These are phyloP conservation scores for Epizoanthus scotinus DNA, from an alignment of 92 coral and sea anemone genomes.

Conservation along the genomic window DNA sequence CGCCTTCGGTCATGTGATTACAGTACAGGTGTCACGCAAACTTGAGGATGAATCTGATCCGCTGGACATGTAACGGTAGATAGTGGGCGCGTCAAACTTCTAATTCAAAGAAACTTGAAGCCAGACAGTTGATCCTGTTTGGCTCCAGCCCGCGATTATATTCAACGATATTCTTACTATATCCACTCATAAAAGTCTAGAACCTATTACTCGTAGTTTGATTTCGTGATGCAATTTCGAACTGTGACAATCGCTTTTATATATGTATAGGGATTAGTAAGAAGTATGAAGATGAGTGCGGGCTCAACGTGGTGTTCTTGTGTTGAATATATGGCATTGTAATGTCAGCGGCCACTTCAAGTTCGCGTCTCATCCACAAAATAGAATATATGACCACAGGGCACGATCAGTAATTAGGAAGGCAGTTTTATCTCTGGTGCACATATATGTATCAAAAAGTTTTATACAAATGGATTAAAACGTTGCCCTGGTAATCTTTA, in stretches of 20 bases:
- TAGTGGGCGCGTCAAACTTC: too few species aligned
- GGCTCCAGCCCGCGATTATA: not conserved
- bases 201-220: not conserved
- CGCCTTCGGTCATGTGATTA: not conserved
- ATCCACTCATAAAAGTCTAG: not conserved
- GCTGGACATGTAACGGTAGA: not conserved
- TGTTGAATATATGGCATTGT: not conserved
- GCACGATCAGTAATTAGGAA: not conserved
- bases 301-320: not conserved
- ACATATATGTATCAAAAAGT: slow-evolving; percentile 21
- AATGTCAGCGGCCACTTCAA: too few species aligned
- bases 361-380: too few species aligned
- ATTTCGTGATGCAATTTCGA: not conserved
- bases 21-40: not conserved
- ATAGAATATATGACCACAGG: not conserved
- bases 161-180: not conserved
- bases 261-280: not conserved
- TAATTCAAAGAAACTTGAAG: too few species aligned
- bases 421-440: slow-evolving; percentile 3
- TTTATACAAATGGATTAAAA: slow-evolving; percentile 24
- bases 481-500: not conserved
- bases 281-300: not conserved
- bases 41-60: not conserved
- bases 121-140: not conserved
- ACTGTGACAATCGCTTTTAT: not conserved